phyloP scores from a whole-genome alignment of 2,888 invertebrate species.

The Tetanocera ferruginea region DNA sequence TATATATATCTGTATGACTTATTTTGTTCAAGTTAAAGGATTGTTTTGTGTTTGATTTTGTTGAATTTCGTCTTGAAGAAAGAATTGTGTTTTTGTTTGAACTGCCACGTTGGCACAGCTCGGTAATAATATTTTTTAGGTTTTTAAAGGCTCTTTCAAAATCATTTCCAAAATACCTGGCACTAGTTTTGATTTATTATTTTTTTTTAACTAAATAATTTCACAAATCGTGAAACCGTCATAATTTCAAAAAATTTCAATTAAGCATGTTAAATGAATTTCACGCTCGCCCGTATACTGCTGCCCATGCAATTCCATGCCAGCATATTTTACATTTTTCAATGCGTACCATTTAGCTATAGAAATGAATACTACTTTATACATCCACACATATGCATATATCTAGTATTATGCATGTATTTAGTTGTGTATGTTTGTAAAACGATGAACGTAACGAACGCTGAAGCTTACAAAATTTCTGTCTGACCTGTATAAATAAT shows the following conservation, averaged over 20 bases:
- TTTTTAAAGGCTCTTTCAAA: background rate
- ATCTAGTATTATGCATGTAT: too few species aligned
- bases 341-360: background rate
- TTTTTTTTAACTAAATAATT: background rate
- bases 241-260: background rate
- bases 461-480: conserved; percentile 11
- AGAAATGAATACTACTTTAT: background rate
- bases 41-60: too few species aligned
- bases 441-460: background rate
- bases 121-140: too few species aligned
- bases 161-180: background rate
- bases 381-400: background rate
- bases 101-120: too few species aligned
- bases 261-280: conserved; percentile 13
- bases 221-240: background rate
- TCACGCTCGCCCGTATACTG: conserved; percentile 12
- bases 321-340: background rate
- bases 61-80: too few species aligned
- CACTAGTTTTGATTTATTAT: background rate
- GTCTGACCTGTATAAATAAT: conserved; percentile 29
- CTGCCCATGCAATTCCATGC: background rate
- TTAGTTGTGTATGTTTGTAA: background rate
- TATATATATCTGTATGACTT: too few species aligned
- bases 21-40: too few species aligned
- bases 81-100: too few species aligned